Evolutionary conservation across 2,113 vertebrate species (phyloP), one percentile per base, ranked within the genome.

Genomic region (Aegotheles bennettii): DNA sequence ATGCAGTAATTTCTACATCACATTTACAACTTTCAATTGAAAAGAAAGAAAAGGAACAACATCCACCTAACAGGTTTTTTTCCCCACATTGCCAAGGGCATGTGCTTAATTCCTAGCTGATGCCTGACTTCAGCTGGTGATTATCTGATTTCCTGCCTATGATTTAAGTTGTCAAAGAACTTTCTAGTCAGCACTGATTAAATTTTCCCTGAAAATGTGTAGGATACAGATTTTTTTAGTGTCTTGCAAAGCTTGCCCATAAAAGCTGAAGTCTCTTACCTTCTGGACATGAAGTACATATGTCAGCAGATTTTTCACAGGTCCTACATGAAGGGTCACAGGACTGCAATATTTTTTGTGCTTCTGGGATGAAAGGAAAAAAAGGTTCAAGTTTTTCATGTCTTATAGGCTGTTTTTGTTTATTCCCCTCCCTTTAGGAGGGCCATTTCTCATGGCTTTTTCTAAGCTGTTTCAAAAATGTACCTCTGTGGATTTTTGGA

Each of bases 321-420:
- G 98, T 98, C 93, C 87, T 95, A 95, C 99, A 99, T 47, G 96
- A 96, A 54, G 73, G 15, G 84, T 98, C 75, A 89, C 99, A 99
- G 29, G 16, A 43, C 64, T 97, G 91, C 80, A 94, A 95, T 97
- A 26, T 20, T 57, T 53, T 68, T 13, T 54, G 33, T 61, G 64
- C 40, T 38, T 79, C 98, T 98, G 59, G 1, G 6, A 57, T 78
- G 14, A 92, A 84, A 80, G n/a, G 42, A 45, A 92, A 76, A 87
- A 89, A 75, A 16, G 1, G 31, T 67, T 12, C 1, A 56, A n/a
- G n/a, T 36, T 28, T 57, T 63, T 76, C 26, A 10, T 35, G 15
- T 25, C 13, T 64, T 48, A n/a, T 3, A 76, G 16, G 8, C 6
- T 33, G 3, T 1, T 69, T 84, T 89, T 75, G 6, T 48, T 67